These are phyloP conservation scores for Lithobates pipiens DNA, from an alignment of 2,797 vertebrate species.

Conservation along the genomic window DNA sequence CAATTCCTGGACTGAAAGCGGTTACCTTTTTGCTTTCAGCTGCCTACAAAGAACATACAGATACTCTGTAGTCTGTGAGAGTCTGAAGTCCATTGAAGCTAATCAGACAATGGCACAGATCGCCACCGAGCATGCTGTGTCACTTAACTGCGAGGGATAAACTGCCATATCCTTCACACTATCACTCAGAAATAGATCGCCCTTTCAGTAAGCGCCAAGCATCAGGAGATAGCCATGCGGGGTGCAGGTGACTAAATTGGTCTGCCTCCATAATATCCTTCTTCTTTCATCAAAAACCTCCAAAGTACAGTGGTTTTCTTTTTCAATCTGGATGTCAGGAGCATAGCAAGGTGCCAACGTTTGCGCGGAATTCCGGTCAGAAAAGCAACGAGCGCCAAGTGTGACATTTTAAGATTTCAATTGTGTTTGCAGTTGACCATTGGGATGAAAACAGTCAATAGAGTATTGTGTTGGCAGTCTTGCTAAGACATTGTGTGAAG, in stretches of 20 bases:
- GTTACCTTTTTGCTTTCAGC: too few species aligned
- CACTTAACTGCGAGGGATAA: background rate
- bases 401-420: constrained; percentile 47
- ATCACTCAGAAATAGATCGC: constrained; percentile 21
- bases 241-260: constrained; percentile 49
- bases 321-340: constrained; percentile 20
- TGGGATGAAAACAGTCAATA: constrained; percentile 8
- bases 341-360: constrained; percentile 19
- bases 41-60: too few species aligned
- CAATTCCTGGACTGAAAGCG: too few species aligned
- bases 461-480: background rate
- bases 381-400: constrained; percentile 8
- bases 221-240: background rate
- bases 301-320: background rate
- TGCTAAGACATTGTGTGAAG: background rate
- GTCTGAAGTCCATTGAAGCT: constrained; percentile 21
- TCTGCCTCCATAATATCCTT: constrained; percentile 2
- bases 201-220: constrained; percentile 20
- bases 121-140: constrained; percentile 1
- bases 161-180: constrained; percentile 1
- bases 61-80: too few species aligned
- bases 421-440: constrained; percentile 26
- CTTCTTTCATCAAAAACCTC: constrained; percentile 7
- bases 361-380: background rate
- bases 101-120: constrained; percentile 30